A percentile compares a stretch with the other conserved stretches of the same genome.
phyloP scores from a whole-genome alignment of 2,113 vertebrate species.

The Symphodus melops region DNA sequence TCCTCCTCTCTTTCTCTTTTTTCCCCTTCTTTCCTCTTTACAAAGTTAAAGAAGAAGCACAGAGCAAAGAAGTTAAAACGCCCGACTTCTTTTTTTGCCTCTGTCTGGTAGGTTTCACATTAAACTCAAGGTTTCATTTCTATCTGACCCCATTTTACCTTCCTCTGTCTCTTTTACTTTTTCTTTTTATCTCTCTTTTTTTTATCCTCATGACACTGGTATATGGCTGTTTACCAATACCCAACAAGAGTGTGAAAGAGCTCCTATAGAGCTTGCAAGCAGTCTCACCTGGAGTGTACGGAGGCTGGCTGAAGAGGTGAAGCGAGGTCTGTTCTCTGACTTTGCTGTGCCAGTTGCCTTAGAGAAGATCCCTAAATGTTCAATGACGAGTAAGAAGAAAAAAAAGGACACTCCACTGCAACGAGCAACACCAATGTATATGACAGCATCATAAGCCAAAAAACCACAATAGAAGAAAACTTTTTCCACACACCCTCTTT shows the following conservation, averaged over 20 bases:
- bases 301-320: slow-evolving; percentile 42
- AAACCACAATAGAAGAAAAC: not conserved
- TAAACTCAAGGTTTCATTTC: slow-evolving; percentile 35
- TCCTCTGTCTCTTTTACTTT: not conserved
- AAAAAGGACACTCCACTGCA: accelerated
- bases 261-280: slow-evolving; percentile 2
- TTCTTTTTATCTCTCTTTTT: not conserved
- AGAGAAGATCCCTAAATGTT: not conserved
- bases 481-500: not conserved
- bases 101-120: slow-evolving; percentile 30
- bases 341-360: slow-evolving; percentile 4
- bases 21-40: slow-evolving; percentile 13
- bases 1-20: not conserved
- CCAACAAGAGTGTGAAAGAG: not conserved
- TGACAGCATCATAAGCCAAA: not conserved
- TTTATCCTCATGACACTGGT: not conserved
- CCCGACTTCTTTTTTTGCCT: slow-evolving; percentile 26
- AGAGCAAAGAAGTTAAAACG: slow-evolving; percentile 23
- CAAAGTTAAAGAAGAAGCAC: slow-evolving; percentile 22
- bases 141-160: slow-evolving; percentile 25
- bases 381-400: not conserved
- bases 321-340: slow-evolving; percentile 26
- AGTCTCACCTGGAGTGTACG: slow-evolving; percentile 24
- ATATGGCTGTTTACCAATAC: slow-evolving; percentile 1
- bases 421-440: not conserved